Evolutionary conservation across 2,797 vertebrate species (phyloP).

Genomic region (Cyclura pinguis): DNA sequence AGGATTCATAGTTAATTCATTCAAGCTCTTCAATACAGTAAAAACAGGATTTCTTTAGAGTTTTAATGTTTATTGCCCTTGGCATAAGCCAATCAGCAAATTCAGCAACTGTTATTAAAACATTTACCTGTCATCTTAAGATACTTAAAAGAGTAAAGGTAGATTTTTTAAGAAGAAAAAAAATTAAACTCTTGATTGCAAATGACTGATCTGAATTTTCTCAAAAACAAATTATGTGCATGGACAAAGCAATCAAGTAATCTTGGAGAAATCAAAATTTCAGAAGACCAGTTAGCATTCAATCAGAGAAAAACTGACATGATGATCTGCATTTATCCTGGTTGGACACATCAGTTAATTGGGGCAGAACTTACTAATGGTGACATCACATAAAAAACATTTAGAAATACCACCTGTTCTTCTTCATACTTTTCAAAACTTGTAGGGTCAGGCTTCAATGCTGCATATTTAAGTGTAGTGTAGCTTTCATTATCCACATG

Average conservation of each 20-base stretch:
- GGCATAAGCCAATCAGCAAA: not conserved
- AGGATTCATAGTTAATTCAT: not conserved
- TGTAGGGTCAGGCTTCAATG: no score
- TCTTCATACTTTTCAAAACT: not conserved
- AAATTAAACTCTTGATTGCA: not conserved
- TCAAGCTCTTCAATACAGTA: not conserved
- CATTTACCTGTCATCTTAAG: not conserved
- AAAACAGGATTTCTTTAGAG: not conserved
- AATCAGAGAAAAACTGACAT: constrained; percentile 12
- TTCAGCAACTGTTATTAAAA: not conserved
- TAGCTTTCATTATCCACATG: not conserved
- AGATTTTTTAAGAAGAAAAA: not conserved
- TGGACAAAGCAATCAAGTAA: constrained; percentile 38
- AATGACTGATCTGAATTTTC: constrained; percentile 22
- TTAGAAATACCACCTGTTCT: not conserved
- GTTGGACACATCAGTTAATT: constrained; percentile 44
- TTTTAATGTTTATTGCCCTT: not conserved
- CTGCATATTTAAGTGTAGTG: not conserved
- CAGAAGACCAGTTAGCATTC: constrained; percentile 42
- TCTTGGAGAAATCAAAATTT: constrained; percentile 44
- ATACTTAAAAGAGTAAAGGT: not conserved
- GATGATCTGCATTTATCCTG: constrained; percentile 28
- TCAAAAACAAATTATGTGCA: constrained; percentile 29
- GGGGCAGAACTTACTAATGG: constrained; percentile 57
- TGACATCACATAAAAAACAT: not conserved